Evolutionary conservation across 2,888 invertebrate genomes (phyloP).

Genomic region (Parnassius apollo): DNA sequence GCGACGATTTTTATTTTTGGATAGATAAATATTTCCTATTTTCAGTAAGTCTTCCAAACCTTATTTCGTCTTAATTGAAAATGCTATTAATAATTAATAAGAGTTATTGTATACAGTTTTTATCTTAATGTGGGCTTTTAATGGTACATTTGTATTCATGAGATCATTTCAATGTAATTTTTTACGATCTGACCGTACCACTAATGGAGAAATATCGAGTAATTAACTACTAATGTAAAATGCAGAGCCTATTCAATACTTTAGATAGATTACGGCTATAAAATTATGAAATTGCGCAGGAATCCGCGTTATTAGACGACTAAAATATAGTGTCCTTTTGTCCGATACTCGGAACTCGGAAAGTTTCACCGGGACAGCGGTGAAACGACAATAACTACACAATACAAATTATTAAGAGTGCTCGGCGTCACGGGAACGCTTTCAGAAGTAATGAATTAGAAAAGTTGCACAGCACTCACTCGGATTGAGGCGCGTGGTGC

Average conservation of each 20-base stretch:
- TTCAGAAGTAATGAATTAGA: constrained; percentile 82
- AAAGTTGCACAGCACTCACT: constrained; percentile 81
- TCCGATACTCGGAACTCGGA: constrained; percentile 23
- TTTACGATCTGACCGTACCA: constrained; percentile 57
- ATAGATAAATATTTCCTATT: constrained; percentile 76
- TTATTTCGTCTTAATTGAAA: constrained; percentile 73
- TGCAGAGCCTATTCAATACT: constrained; percentile 44
- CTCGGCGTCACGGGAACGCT: constrained; percentile 79
- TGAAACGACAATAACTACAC: constrained; percentile 61
- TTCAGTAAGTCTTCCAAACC: constrained; percentile 61
- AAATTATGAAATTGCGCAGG: constrained; percentile 30
- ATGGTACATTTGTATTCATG: constrained; percentile 70
- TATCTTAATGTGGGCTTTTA: constrained; percentile 76
- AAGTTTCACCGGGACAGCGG: constrained; percentile 43
- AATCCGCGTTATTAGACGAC: constrained; percentile 52
- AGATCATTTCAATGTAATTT: constrained; percentile 70
- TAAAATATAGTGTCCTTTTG: constrained; percentile 42
- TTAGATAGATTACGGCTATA: constrained; percentile 43
- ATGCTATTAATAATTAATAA: constrained; percentile 76
- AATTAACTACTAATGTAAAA: constrained; percentile 65
- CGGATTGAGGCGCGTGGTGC: constrained; percentile 72
- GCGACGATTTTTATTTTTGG: constrained; percentile 73
- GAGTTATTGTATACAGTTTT: constrained; percentile 73
- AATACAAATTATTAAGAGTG: constrained; percentile 81
- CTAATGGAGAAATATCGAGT: constrained; percentile 73